phyloP scores from a whole-genome alignment of 2,797 vertebrate species.

The Neostethus bicornis region DNA sequence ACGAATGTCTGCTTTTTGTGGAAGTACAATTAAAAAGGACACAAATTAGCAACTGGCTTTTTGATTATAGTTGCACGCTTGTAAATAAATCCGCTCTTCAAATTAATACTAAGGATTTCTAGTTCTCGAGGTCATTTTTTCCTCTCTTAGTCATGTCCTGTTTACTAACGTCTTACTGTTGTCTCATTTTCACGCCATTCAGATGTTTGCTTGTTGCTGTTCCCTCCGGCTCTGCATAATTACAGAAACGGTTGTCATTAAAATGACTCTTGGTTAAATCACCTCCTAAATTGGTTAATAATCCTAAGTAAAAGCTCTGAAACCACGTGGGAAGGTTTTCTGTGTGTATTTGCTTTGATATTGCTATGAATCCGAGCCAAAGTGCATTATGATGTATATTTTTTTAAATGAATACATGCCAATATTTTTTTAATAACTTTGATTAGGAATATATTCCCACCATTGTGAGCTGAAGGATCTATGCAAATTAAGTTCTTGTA shows the following conservation, averaged over 20 bases:
- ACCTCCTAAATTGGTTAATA: conserved; percentile 66
- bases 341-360: conserved; percentile 25
- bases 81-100: conserved; percentile 21
- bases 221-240: conserved; percentile 43
- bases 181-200: conserved; percentile 34
- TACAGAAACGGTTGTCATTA: conserved; percentile 50
- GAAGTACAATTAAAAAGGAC: conserved; percentile 30
- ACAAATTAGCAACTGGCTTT: conserved; percentile 32
- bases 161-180: conserved; percentile 57
- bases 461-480: conserved; percentile 47
- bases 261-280: conserved; percentile 54
- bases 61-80: conserved; percentile 6
- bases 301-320: conserved; percentile 46
- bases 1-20: conserved; percentile 34
- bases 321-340: conserved; percentile 11
- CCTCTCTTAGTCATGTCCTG: conserved; percentile 31
- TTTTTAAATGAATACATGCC: conserved; percentile 47
- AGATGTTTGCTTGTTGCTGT: conserved; percentile 58
- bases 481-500: conserved; percentile 66
- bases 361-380: conserved; percentile 20
- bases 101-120: conserved; percentile 33
- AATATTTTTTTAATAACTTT: conserved; percentile 53
- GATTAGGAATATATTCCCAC: conserved; percentile 51
- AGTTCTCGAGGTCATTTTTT: conserved; percentile 49
- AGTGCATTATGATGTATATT: conserved; percentile 22